Conservation (phyloP, 2,888 invertebrate genomes). For the Hydropsyche betteni region DNA sequence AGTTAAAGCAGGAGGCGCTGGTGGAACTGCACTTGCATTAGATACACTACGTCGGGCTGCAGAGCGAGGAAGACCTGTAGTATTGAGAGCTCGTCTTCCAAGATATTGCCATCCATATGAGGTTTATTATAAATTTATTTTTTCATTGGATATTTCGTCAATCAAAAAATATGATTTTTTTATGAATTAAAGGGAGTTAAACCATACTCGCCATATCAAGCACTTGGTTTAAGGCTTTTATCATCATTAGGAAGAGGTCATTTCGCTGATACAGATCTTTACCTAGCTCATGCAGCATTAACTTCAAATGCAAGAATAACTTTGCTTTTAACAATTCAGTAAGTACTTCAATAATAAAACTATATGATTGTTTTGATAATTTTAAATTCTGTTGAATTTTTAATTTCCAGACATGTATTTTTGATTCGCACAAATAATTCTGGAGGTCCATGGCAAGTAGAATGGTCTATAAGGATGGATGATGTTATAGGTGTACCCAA, state of each 20-base stretch:
- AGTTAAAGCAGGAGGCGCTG: slow-evolving; percentile 59
- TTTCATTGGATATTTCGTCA: not conserved
- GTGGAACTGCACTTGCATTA: slow-evolving; percentile 72
- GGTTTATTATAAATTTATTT: slow-evolving; percentile 58
- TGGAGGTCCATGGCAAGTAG: slow-evolving; percentile 79
- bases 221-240: slow-evolving; percentile 74
- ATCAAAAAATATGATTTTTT: slow-evolving; percentile 43
- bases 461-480: slow-evolving; percentile 78
- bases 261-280: slow-evolving; percentile 72
- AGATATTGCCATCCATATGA: slow-evolving; percentile 73
- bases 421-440: slow-evolving; percentile 74
- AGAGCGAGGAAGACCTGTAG: slow-evolving; percentile 71
- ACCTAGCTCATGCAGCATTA: slow-evolving; percentile 75
- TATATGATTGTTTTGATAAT: slow-evolving; percentile 21
- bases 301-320: slow-evolving; percentile 71
- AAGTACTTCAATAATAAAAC: slow-evolving; percentile 54
- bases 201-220: slow-evolving; percentile 76
- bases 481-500: slow-evolving; percentile 75
- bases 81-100: slow-evolving; percentile 74
- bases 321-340: slow-evolving; percentile 76
- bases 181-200: slow-evolving; percentile 69
- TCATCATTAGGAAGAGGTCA: slow-evolving; percentile 71
- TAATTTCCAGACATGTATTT: slow-evolving; percentile 72
- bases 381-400: not conserved
- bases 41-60: slow-evolving; percentile 72